Evolutionary conservation across 1,140 invertebrate genomes (phyloP).

Genomic region (Macrobrachium rosenbergii): DNA sequence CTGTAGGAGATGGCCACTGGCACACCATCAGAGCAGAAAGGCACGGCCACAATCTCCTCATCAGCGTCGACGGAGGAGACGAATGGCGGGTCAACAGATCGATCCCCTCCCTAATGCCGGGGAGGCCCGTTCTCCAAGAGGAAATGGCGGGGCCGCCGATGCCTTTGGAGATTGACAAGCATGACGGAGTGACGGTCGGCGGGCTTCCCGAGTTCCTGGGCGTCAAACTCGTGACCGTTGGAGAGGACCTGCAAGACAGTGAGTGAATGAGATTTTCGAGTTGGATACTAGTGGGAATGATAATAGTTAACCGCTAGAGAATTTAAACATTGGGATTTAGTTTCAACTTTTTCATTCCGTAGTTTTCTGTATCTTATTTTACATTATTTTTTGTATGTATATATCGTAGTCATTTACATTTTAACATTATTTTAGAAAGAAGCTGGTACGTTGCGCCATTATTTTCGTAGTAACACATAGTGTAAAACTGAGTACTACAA

Average conservation of each 20-base stretch:
- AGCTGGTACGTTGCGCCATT: no score
- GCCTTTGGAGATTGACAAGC: constrained; percentile 20
- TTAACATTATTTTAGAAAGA: no score
- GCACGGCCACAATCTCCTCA: constrained; percentile 24
- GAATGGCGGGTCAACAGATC: constrained; percentile 25
- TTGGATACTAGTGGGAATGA: not conserved
- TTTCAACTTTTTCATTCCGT: no score
- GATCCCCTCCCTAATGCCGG: not conserved
- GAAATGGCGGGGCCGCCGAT: not conserved
- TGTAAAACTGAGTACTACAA: no score
- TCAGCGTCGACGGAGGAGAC: constrained; percentile 29
- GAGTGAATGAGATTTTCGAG: not conserved
- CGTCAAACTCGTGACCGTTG: constrained; percentile 16
- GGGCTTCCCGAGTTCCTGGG: constrained; percentile 41
- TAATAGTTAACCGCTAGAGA: not conserved
- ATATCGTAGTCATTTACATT: no score
- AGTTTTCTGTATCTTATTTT: no score
- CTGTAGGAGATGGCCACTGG: constrained; percentile 21
- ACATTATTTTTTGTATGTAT: no score
- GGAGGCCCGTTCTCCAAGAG: not conserved
- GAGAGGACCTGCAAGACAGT: constrained; percentile 24
- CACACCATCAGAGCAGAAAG: constrained; percentile 23
- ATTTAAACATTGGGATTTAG: no score
- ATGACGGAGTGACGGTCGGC: constrained; percentile 35
- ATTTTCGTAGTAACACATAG: no score